Conservation (phyloP, 2,888 invertebrate species). For the Lucinisca nassula region DNA sequence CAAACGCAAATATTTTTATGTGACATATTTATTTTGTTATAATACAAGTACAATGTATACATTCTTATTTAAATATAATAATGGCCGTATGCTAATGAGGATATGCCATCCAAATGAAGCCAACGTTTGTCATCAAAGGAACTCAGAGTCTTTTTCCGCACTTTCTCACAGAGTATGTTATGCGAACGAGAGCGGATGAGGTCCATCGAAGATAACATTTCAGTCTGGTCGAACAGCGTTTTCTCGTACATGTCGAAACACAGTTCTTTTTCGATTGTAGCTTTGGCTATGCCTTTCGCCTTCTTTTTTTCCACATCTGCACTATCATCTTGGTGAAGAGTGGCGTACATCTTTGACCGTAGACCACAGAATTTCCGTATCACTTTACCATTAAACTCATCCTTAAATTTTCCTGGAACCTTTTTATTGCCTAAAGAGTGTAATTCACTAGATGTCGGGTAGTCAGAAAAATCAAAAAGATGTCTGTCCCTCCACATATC, state of each 20-base stretch:
- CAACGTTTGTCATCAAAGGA: constrained; percentile 6
- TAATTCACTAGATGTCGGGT: background rate
- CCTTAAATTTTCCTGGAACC: constrained; percentile 8
- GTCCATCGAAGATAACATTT: constrained; percentile 15
- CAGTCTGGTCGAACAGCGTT: background rate
- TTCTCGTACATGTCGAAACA: background rate
- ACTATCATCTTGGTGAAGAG: background rate
- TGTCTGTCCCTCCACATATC: constrained; percentile 8
- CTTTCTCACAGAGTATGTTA: background rate
- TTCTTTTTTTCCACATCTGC: too few relatives aligned
- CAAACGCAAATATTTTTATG: background rate
- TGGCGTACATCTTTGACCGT: background rate
- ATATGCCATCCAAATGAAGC: background rate
- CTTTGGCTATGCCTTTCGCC: too few relatives aligned
- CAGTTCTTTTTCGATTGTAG: background rate
- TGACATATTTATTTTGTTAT: background rate
- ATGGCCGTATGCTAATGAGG: background rate
- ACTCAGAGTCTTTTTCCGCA: constrained; percentile 1
- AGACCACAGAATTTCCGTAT: background rate
- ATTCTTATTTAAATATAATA: too few relatives aligned
- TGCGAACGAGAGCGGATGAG: background rate
- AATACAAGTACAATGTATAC: background rate
- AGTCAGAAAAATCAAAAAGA: constrained; percentile 1
- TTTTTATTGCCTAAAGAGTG: background rate
- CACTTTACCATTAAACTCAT: background rate